Conservation (phyloP, 2,113 vertebrate genomes). For the Alosa alosa region DNA sequence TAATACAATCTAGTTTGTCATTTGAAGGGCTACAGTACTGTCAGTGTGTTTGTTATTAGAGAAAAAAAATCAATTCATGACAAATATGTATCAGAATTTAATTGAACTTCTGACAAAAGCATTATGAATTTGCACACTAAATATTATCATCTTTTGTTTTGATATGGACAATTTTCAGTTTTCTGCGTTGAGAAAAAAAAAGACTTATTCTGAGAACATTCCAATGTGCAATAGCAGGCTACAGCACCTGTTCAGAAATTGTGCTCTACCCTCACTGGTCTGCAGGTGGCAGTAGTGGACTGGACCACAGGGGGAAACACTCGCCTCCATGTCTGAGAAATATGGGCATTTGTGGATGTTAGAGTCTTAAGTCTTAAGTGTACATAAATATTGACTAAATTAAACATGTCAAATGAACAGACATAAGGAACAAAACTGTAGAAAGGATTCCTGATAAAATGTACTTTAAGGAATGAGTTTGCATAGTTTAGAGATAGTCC, state of each 20-base stretch:
- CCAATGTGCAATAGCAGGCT: not conserved
- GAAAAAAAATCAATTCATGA: not conserved
- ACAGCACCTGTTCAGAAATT: not conserved
- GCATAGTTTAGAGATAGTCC: not conserved
- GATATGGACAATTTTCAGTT: not conserved
- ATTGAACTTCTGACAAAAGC: not conserved
- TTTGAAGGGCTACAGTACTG: not conserved
- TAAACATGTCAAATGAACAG: not conserved
- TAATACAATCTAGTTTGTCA: conserved; percentile 12
- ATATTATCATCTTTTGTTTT: not conserved
- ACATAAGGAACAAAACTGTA: not conserved
- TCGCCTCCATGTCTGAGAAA: not conserved
- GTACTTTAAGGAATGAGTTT: no score
- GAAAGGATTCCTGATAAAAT: not conserved
- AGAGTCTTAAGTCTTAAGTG: not conserved
- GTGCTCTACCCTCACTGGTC: not conserved
- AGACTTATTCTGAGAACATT: not conserved
- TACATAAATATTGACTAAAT: not conserved
- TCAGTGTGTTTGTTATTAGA: not conserved
- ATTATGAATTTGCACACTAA: not conserved
- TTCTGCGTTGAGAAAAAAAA: not conserved
- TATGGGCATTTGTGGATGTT: not conserved
- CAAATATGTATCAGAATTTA: not conserved
- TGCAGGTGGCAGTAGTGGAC: conserved; percentile 50
- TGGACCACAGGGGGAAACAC: not conserved